Conservation (phyloP, 2,797 vertebrate species). For the Gymnothorax javanicus region DNA sequence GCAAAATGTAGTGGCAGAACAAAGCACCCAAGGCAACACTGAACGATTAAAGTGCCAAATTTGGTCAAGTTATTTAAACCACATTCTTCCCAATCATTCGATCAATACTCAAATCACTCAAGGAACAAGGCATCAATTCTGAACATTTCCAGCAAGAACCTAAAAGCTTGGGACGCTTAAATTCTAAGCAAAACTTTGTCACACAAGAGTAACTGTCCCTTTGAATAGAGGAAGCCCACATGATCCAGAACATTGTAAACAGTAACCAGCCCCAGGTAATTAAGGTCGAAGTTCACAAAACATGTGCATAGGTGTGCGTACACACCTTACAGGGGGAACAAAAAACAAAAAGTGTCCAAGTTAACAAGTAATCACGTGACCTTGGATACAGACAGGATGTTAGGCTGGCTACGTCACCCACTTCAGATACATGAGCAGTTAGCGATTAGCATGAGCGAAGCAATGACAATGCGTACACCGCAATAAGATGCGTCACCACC, state of each 20-base stretch:
- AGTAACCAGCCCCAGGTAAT: not conserved
- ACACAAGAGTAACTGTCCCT: constrained; percentile 45
- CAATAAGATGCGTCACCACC: not conserved
- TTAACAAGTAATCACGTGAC: not conserved
- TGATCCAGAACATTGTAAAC: not conserved
- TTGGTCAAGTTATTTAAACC: constrained; percentile 69
- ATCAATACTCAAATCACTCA: constrained; percentile 34
- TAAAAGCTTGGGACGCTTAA: constrained; percentile 44
- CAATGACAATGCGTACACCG: not conserved
- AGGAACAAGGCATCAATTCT: constrained; percentile 17
- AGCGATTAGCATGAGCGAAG: not conserved
- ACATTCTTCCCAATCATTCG: constrained; percentile 60
- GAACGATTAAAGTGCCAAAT: constrained; percentile 74
- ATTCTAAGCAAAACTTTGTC: not conserved
- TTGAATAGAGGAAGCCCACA: constrained; percentile 6
- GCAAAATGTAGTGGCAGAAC: constrained; percentile 72
- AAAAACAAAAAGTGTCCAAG: too few species aligned
- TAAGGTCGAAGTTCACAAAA: not conserved
- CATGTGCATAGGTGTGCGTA: not conserved
- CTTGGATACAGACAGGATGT: not conserved
- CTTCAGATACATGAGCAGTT: not conserved
- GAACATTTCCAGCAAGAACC: constrained; percentile 42
- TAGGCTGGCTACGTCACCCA: not conserved
- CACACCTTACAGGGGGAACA: too few species aligned
- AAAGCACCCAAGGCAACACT: constrained; percentile 67